Evolutionary conservation across 2,888 invertebrate genomes (phyloP), one percentile per base, ranked within the genome.

Genomic region (Fabriciana adippe): DNA sequence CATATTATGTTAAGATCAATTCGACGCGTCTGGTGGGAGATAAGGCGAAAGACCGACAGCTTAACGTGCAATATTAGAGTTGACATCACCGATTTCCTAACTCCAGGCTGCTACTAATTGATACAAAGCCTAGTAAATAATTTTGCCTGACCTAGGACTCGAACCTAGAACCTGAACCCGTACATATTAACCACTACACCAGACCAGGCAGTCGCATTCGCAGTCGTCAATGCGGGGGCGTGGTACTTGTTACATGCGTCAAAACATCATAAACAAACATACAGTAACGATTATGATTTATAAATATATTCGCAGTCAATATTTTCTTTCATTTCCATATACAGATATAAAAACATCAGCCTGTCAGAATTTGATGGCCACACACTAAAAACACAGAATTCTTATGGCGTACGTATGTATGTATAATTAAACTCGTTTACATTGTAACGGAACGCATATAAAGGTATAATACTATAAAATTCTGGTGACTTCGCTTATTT

Each of bases 181-280:
- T 14, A 3, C 18, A 56, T 45, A 56, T 15, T 18, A 41, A 1
- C 18, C 13, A 57, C 16, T 13, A 31, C 31, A 47, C n/a, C 45
- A 8, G n/a, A 5, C 4, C 26, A n/a, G n/a, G 47, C 26, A 31
- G n/a, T 48, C 13, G 6, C 16, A 47, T 48, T 11, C 5, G 2
- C 21, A 26, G 6, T n/a, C 13, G 1, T 31, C 2, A 31, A 59
- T n/a, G 35, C 35, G 35, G 11, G 35, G 35, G 35, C 35, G 35
- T 41, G 35, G 2, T 41, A 41, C 11, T 41, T 79, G 78, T 71
- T 56, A 81, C 66, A 48, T 82, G 73, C 84, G 82, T 85, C 84
- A 84, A 66, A 72, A 31, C n/a, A 35, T 55, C 61, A 64, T 18
- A 69, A 66, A 59, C 48, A 59, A 59, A 59, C 48, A 59, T 16